A percentile compares a stretch with the other conserved stretches of the same genome.
Conservation (phyloP, 2,888 invertebrate genomes). For the Noctuana brunneofusca region DNA sequence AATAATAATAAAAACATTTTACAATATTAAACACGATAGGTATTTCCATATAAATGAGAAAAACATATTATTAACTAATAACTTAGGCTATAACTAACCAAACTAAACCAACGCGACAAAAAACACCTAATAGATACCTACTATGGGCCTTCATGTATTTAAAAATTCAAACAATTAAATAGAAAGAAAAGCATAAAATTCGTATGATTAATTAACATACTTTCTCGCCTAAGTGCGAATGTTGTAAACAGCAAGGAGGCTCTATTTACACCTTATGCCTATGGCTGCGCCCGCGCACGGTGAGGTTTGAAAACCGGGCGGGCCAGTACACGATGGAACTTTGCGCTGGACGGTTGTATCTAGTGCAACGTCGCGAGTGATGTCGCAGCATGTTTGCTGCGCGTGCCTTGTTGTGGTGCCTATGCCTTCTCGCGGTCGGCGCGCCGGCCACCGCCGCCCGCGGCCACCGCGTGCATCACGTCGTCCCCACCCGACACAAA, state of each 20-base stretch:
- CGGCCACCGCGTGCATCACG: slow-evolving; percentile 63
- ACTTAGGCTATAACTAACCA: too few relatives aligned
- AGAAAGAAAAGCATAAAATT: neutral
- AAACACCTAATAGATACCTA: too few relatives aligned
- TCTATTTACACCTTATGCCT: slow-evolving; percentile 51
- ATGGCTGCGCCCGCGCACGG: slow-evolving; percentile 68
- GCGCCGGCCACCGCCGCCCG: slow-evolving; percentile 51
- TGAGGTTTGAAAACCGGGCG: slow-evolving; percentile 59
- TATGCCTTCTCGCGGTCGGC: slow-evolving; percentile 60
- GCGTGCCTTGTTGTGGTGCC: slow-evolving; percentile 70
- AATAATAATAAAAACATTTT: too few relatives aligned
- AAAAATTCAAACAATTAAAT: too few relatives aligned
- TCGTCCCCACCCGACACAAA: slow-evolving; percentile 63
- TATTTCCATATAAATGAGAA: too few relatives aligned
- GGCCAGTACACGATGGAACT: slow-evolving; percentile 76
- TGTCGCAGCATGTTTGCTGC: slow-evolving; percentile 78
- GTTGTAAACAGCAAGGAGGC: slow-evolving; percentile 36
- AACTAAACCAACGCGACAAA: too few relatives aligned
- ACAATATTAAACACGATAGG: too few relatives aligned
- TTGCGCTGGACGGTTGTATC: slow-evolving; percentile 68
- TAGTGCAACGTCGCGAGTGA: slow-evolving; percentile 67
- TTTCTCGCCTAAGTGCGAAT: slow-evolving; percentile 53
- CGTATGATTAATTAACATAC: neutral
- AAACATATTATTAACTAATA: too few relatives aligned
- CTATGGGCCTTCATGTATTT: too few relatives aligned